phyloP scores from a whole-genome alignment of 2,113 vertebrate genomes.

The Elaphurus davidianus region DNA sequence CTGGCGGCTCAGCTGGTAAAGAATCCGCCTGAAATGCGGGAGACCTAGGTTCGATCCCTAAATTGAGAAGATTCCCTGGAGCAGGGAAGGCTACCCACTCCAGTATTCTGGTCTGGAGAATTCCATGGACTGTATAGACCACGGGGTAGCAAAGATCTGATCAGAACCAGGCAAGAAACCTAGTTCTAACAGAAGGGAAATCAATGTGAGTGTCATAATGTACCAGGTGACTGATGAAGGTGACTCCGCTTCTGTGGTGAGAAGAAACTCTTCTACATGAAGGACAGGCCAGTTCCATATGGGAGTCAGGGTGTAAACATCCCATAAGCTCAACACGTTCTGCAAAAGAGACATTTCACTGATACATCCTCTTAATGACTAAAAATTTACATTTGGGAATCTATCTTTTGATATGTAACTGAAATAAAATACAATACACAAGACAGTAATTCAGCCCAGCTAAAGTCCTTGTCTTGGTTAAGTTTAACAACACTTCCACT shows the following conservation, averaged over 20 bases:
- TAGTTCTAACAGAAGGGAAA: neutral
- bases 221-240: slow-evolving; percentile 83
- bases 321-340: slow-evolving; percentile 92
- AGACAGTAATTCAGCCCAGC: neutral
- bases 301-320: slow-evolving; percentile 87
- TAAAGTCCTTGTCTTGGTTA: neutral
- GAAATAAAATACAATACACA: neutral
- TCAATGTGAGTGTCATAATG: neutral
- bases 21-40: fast-evolving
- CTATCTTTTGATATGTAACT: neutral
- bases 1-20: neutral
- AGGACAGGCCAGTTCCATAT: slow-evolving; percentile 89
- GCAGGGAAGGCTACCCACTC: neutral
- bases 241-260: slow-evolving; percentile 90
- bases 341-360: slow-evolving; percentile 64
- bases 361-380: neutral
- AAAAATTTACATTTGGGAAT: neutral
- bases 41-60: neutral
- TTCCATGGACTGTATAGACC: neutral
- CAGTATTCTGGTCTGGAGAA: neutral
- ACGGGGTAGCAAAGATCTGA: neutral
- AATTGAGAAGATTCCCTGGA: neutral
- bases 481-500: neutral
- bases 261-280: slow-evolving; percentile 89
- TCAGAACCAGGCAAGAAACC: neutral